These are phyloP conservation scores for Phataginus tricuspis DNA, from an alignment of 2,797 vertebrate species.

Conservation along the genomic window DNA sequence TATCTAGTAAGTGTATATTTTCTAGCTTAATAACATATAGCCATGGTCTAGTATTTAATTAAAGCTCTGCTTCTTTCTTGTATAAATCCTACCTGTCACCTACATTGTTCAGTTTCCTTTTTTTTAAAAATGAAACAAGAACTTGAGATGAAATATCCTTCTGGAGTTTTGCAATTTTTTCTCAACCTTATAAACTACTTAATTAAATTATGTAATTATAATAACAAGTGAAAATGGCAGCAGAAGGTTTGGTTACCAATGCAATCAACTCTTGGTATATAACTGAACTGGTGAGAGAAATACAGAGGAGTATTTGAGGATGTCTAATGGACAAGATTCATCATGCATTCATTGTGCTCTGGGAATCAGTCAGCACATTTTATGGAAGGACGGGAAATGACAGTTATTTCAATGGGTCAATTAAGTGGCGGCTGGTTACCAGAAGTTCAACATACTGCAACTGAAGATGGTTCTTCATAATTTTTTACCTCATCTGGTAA, in stretches of 20 bases:
- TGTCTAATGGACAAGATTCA: background rate
- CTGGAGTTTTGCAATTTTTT: background rate
- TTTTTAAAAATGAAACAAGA: conserved; percentile 23
- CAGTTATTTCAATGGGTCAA: conserved; percentile 7
- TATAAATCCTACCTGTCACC: background rate
- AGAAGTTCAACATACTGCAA: background rate
- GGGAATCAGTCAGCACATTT: background rate
- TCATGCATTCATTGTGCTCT: background rate
- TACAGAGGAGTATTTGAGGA: background rate
- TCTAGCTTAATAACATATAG: conserved; percentile 14
- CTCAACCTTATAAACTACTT: background rate
- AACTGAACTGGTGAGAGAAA: conserved; percentile 5
- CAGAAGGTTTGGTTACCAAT: conserved; percentile 31
- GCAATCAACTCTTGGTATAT: background rate
- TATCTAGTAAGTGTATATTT: background rate
- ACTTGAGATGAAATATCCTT: conserved; percentile 6
- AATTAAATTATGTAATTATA: conserved; percentile 21
- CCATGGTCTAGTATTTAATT: conserved; percentile 18
- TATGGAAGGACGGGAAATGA: background rate
- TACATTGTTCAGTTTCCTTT: conserved; percentile 25
- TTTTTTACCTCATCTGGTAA: background rate
- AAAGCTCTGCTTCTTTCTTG: conserved; percentile 1
- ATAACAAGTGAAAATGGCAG: background rate
- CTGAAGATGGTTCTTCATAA: background rate
- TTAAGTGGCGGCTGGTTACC: background rate